Evolutionary conservation across 1,140 invertebrate genomes (phyloP), one percentile per base, ranked within the genome.

Genomic region (Drosophila lini): DNA sequence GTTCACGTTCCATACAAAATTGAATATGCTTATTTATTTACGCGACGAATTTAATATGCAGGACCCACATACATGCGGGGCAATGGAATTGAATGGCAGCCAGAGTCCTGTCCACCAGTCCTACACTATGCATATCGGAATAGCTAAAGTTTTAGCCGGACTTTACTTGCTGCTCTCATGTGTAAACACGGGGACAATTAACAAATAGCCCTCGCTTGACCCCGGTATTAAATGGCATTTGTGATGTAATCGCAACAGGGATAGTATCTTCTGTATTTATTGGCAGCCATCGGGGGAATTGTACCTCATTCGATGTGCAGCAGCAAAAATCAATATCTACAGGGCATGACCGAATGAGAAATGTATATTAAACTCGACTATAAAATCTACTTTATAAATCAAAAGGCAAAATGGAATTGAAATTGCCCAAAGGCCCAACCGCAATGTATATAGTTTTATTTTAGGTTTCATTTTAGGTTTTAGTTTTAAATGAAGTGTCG

Each of bases 21-120:
- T 86, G 80, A 86, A 89, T 86, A 89, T 80, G 76, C 77, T 88
- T 86, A 86, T 86, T 88, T 86, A 86, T 86, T 86, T 88, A 86
- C 86, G 83, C 71, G 67, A 67, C 83, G 80, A 71, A 74, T 83
- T 86, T 86, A 88, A 86, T 86, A 86, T 86, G 82, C 82, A 88
- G 73, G 71, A 67, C 82, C 67, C 5, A 36, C 45, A 8, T 28
- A 36, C 45, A 8, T 28, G 7, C 7, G 42, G 62, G 57, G 77
- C 56, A 64, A 53, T 73, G 75, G 83, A 85, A 85, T 81, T 82
- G 82, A 85, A 85, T 86, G 57, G 68, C 19, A 63, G 58, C 7
- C n/a, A 16, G 13, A 28, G 47, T 55, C 47, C 41, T 15, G 15
- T 47, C n/a, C 41, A 10, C 15, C 36, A 34, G 22, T 16, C 22